Base-by-base conservation (phyloP, 2,888 invertebrate genomes). In the Cheilosia urbana region DNA sequence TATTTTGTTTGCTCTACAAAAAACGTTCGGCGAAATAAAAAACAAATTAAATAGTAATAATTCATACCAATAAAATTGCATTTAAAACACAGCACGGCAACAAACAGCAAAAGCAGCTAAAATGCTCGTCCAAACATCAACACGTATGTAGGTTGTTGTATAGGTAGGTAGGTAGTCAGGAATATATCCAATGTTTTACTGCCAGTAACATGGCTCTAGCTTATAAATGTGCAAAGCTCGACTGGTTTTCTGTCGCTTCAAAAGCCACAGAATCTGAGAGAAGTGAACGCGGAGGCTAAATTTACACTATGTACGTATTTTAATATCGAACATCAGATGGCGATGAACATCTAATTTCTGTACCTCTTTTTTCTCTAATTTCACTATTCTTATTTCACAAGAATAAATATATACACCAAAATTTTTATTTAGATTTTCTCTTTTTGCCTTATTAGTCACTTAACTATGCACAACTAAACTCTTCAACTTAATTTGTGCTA, bases 171-270 rank as follows among this genome's bases (percentile, higher is more conserved):
- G 13, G 4, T 37, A 37, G 37, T 60, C 65, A 68, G 60, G 66
- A 78, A 78, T 30, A 47, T 47, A 55, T 57, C 55, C 53, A 66
- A 66, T 60, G 34, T 30, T 42, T 60, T 60, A 55, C 40, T 66
- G 27, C 60, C 30, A 53, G 45, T 51, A 51, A 7, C 66, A 82
- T 62, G 49, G 40, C 71, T 71, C 45, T 40, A 37, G 58, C 51
- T 77, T 34, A 66, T 19, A 51, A 60, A 40, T 72, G 53, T 82
- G 65, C 60, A 60, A 71, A 65, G 42, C 49, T 51, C 34, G 47
- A 53, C 69, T 65, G 53, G 27, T 49, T 78, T 82, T 68, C 30
- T 63, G 58, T 37, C 55, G 53, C 11, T 49, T 66, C n/a, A 42
- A 27, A 72, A 72, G 40, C 72, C 60, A 63, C 30, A 27, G 37